Conservation (phyloP, 2,113 vertebrate genomes). For the Asarcornis scutulata region DNA sequence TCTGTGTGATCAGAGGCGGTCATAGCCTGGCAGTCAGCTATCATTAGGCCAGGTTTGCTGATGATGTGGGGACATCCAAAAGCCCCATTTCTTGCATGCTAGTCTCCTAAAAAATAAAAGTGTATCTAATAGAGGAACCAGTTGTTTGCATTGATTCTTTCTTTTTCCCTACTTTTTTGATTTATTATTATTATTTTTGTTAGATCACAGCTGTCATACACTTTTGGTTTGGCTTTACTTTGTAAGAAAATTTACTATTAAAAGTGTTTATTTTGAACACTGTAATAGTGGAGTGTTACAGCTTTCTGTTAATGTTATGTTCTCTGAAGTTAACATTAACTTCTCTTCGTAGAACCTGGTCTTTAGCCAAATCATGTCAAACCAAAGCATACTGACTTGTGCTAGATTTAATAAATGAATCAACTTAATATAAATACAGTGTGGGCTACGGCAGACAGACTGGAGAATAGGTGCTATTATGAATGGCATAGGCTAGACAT, state of each 20-base stretch:
- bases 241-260: not conserved
- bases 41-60: not conserved
- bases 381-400: not conserved
- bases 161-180: not conserved
- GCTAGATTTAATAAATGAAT: not conserved
- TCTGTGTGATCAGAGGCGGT: not conserved
- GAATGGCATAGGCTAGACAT: not conserved
- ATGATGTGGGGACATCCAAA: not conserved
- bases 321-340: not conserved
- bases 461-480: not conserved
- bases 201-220: not conserved
- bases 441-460: not conserved
- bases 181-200: not conserved
- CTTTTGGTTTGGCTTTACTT: not conserved
- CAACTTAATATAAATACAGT: not conserved
- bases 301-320: not conserved
- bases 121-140: not conserved
- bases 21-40: accelerated
- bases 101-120: not conserved
- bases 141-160: not conserved
- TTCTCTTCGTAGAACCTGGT: not conserved
- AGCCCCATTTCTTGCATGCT: not conserved
- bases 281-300: not conserved
- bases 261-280: not conserved
- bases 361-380: conserved; percentile 4